Evolutionary conservation across 2,888 invertebrate species (phyloP), one percentile per base, ranked within the genome.

Genomic region (Xylocampa areola): DNA sequence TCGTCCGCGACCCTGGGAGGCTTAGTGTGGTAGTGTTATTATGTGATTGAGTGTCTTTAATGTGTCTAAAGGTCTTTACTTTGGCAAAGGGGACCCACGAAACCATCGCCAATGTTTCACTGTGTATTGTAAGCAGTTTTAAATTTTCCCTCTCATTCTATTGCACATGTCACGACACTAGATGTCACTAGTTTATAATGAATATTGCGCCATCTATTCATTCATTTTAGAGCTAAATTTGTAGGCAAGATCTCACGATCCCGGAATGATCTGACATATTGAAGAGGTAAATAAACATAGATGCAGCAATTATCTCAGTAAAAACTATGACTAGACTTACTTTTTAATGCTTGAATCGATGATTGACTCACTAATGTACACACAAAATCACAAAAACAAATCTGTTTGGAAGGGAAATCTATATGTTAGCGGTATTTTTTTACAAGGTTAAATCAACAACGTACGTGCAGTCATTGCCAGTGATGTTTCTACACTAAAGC

Each of bases 291-390:
- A 50, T 30, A 65, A 47, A 64, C 43, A 32, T 21, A 17, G 13
- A 8, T 5, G 13, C 4, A 16, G 8, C n/a, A 27, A n/a, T 21
- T n/a, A 21, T 29, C 17, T 47, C 8, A 39, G n/a, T 14, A 29
- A 63, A 36, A 39, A 11, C 11, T 8, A 8, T 11, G 0, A 29
- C 6, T n/a, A n/a, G 44, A 66, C 71, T 66, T 50, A 65, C 65
- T 37, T 39, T 23, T 16, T 14, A 21, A 13, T n/a, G 7, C 21
- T 19, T 7, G 13, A 27, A 32, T 13, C n/a, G 8, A 7, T 13
- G n/a, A 16, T 39, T n/a, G 11, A 13, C 13, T 13, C 41, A 35
- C 41, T 37, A 1, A 0, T 33, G 33, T 17, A 10, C 0, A 0
- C 17, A 5, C 6, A 13, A 5, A 10, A 2, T 16, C 35, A 45